These are phyloP conservation scores for Drosophila nigromelanica DNA, from an alignment of 1,140 invertebrate genomes.

Conservation along the genomic window DNA sequence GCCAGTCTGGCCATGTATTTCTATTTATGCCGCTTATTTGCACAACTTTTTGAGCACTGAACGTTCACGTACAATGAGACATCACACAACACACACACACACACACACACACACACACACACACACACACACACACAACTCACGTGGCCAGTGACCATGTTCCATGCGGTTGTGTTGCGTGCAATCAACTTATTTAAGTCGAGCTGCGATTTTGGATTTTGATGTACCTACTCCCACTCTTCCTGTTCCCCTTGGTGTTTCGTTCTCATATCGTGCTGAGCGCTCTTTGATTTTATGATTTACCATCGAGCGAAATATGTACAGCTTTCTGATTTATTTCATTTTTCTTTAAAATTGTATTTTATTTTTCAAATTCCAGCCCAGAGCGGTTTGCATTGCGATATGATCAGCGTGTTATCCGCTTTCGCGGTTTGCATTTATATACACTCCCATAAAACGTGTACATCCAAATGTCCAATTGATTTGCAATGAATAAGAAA, in stretches of 20 bases:
- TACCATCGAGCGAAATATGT: constrained; percentile 25
- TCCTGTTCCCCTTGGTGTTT: not conserved
- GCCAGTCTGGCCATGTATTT: not conserved
- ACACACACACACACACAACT: constrained; percentile 8
- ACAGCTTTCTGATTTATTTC: constrained; percentile 5
- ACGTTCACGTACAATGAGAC: constrained; percentile 16
- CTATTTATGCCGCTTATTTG: constrained; percentile 22
- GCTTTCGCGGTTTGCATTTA: constrained; percentile 28
- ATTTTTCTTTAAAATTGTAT: constrained; percentile 38
- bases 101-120: not conserved
- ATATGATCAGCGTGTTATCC: constrained; percentile 64
- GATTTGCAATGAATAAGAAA: no score
- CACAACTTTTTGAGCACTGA: constrained; percentile 17
- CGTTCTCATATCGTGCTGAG: not conserved
- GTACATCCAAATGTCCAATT: not conserved
- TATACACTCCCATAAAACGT: constrained; percentile 16
- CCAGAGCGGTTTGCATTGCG: constrained; percentile 59
- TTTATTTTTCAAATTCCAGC: constrained; percentile 39
- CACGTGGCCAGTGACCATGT: constrained; percentile 33
- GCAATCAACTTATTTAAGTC: constrained; percentile 18
- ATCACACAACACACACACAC: constrained; percentile 1
- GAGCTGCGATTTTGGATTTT: not conserved
- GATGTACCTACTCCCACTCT: not conserved
- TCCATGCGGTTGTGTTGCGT: constrained; percentile 18
- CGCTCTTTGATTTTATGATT: constrained; percentile 61